phyloP scores from a whole-genome alignment of 2,888 invertebrate genomes.

The Prionchulus punctatus region DNA sequence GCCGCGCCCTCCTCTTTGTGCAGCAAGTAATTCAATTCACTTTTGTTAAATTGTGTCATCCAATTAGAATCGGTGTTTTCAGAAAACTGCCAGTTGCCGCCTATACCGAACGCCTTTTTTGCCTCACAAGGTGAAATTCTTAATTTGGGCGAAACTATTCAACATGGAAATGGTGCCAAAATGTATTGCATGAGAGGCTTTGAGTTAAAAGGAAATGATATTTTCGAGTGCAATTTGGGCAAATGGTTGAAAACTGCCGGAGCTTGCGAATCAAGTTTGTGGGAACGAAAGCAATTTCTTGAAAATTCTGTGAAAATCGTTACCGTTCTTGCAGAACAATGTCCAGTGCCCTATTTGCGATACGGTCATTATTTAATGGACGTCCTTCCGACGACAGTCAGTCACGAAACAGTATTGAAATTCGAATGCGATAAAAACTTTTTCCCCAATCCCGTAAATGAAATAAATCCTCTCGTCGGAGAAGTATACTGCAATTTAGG shows the following conservation, averaged over 20 bases:
- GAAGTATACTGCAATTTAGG: slow-evolving; percentile 10
- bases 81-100: slow-evolving; percentile 24
- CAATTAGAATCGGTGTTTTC: slow-evolving; percentile 5
- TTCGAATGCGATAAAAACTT: slow-evolving; percentile 5
- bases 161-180: slow-evolving; percentile 17
- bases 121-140: slow-evolving; percentile 21
- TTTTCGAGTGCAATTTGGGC: slow-evolving; percentile 13
- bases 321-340: slow-evolving; percentile 7
- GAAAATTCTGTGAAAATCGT: background rate
- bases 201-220: slow-evolving; percentile 4
- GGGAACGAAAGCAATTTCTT: background rate
- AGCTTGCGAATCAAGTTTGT: slow-evolving; percentile 11
- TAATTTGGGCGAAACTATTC: slow-evolving; percentile 22
- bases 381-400: background rate
- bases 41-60: background rate
- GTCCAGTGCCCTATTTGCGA: slow-evolving; percentile 1
- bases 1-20: slow-evolving; percentile 65
- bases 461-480: background rate
- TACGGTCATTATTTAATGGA: slow-evolving; percentile 8
- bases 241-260: slow-evolving; percentile 9
- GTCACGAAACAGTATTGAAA: slow-evolving; percentile 3
- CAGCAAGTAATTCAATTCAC: slow-evolving; percentile 46
- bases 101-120: slow-evolving; percentile 25
- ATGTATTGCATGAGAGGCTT: slow-evolving; percentile 19
- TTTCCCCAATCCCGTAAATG: background rate